These are phyloP conservation scores for Bostrychus sinensis DNA, from an alignment of 2,113 vertebrate genomes.

Conservation along the genomic window DNA sequence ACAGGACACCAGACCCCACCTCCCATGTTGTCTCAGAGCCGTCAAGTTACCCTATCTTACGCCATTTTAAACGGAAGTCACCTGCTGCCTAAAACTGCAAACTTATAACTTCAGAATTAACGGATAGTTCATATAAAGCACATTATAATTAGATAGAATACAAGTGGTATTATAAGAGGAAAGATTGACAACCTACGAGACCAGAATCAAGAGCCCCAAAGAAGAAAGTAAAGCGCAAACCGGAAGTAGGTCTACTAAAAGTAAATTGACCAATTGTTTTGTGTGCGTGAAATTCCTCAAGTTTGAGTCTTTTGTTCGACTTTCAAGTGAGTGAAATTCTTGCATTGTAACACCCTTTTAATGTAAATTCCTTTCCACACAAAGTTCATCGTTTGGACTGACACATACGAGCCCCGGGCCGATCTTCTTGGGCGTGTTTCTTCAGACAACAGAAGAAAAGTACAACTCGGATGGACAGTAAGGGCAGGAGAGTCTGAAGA, in stretches of 20 bases:
- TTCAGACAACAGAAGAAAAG: neutral
- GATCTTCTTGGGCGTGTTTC: neutral
- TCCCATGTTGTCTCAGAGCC: neutral
- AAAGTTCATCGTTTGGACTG: neutral
- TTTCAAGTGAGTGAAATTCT: neutral
- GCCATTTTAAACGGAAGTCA: neutral
- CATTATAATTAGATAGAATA: no score
- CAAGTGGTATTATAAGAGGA: neutral
- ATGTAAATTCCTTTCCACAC: no score
- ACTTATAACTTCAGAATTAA: neutral
- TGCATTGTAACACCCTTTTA: rapidly evolving
- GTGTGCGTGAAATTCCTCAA: slow-evolving; percentile 37
- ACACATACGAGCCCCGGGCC: neutral
- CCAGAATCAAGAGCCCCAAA: neutral
- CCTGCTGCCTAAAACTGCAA: neutral
- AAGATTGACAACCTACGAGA: neutral
- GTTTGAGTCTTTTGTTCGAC: slow-evolving; percentile 31
- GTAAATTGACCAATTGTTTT: neutral
- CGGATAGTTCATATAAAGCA: neutral
- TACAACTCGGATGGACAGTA: slow-evolving; percentile 14
- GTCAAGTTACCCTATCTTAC: neutral
- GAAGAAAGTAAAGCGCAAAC: neutral
- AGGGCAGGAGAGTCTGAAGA: slow-evolving; percentile 37
- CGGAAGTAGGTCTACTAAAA: neutral
- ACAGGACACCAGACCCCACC: neutral